phyloP scores from a whole-genome alignment of 2,888 invertebrate genomes.

The Lepeophtheirus nordmannii region DNA sequence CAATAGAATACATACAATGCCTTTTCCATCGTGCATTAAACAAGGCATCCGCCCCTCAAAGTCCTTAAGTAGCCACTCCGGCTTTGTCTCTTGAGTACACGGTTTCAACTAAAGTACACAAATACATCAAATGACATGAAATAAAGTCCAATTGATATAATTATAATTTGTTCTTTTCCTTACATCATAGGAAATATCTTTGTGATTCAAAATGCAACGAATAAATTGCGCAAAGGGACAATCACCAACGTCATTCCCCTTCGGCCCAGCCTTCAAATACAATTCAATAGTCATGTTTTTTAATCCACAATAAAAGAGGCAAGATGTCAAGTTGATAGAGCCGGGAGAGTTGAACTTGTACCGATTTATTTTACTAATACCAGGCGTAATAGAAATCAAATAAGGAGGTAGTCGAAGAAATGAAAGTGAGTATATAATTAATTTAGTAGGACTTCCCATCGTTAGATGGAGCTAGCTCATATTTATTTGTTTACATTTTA shows the following conservation, averaged over 20 bases:
- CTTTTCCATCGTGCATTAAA: conserved; percentile 10
- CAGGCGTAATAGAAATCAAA: no score
- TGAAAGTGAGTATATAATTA: no score
- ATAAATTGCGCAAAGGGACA: conserved; percentile 23
- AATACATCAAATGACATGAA: not conserved
- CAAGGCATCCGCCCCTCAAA: conserved; percentile 18
- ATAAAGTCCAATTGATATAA: not conserved
- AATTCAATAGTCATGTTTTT: conserved; percentile 25
- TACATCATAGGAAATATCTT: conserved; percentile 16
- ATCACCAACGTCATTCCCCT: conserved; percentile 11
- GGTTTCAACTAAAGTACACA: conserved; percentile 1
- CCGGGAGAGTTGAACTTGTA: no score
- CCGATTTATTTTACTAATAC: no score
- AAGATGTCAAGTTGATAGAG: no score
- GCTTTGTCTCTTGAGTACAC: conserved; percentile 13
- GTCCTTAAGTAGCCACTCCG: conserved; percentile 17
- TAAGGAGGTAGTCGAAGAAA: no score
- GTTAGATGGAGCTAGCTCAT: no score
- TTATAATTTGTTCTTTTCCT: not conserved
- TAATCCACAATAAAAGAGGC: no score
- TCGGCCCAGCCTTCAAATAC: conserved; percentile 23
- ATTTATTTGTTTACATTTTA: no score
- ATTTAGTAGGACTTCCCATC: no score
- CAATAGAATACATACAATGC: not conserved
- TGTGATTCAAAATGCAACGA: conserved; percentile 6